Conservation (phyloP, 2,888 invertebrate genomes). For the Thymelicus sylvestris region DNA sequence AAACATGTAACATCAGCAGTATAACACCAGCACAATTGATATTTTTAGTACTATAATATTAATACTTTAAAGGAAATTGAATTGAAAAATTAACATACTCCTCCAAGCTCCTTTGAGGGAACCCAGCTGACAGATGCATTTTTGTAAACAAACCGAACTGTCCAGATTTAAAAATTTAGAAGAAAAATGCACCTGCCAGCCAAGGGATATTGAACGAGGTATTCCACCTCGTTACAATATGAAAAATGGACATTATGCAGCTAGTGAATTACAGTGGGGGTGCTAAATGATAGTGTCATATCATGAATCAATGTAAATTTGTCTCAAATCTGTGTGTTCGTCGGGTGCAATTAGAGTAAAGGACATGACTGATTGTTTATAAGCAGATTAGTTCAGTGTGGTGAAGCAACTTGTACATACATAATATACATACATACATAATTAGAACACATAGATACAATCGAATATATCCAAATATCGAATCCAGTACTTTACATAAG, state of each 20-base stretch:
- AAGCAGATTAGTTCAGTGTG: conserved; percentile 49
- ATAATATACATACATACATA: conserved; percentile 8
- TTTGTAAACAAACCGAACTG: no score
- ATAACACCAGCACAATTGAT: no score
- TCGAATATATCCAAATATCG: conserved; percentile 38
- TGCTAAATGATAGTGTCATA: conserved; percentile 37
- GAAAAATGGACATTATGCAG: conserved; percentile 23
- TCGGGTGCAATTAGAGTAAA: conserved; percentile 44
- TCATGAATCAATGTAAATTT: conserved; percentile 26
- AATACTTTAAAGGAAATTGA: no score
- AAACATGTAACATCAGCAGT: no score
- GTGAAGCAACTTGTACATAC: conserved; percentile 32
- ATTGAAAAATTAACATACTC: no score
- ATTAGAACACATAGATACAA: conserved; percentile 37
- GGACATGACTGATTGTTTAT: conserved; percentile 57
- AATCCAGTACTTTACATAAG: conserved; percentile 50
- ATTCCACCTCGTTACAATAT: no score
- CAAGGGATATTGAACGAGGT: no score
- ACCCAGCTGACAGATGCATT: no score
- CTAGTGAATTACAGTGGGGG: conserved; percentile 26
- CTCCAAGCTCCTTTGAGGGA: no score
- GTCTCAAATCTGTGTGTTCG: conserved; percentile 34
- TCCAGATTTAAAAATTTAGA: no score
- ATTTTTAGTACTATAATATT: no score
- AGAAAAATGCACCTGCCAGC: no score